Base-by-base conservation (phyloP, 2,888 invertebrate genomes). In the Agriopis aurantiaria region DNA sequence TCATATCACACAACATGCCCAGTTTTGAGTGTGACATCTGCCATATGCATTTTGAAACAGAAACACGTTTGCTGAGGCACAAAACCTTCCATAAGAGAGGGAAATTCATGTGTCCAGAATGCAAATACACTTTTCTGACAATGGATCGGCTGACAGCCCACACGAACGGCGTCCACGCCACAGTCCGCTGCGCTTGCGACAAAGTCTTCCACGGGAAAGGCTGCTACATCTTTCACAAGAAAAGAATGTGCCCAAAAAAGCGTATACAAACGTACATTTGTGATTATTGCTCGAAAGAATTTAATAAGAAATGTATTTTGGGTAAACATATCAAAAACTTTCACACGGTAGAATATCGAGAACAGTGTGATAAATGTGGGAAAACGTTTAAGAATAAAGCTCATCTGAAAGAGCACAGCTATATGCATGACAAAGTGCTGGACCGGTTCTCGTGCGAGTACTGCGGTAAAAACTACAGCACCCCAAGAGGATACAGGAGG, bases 311-410 rank as follows among this genome's bases (percentile, higher is more conserved):
- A 69, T 69, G 71, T 1, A 69, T 72, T 0, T 45, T 90, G 72
- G 53, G 43, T 68, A 0, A 88, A 88, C 72, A 88, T 88, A 55
- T 74, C 75, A 6, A 52, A 75, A 0, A 69, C 59, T 8, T 23
- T 0, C 90, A 90, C 64, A 65, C 78, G 0, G 63, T 73, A 3
- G 80, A 79, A 0, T 61, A 71, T 46, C 23, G 65, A 3, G 78
- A 77, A 6, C 85, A 86, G 23, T 90, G 90, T 40, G 84, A 88
- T 0, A 69, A 75, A 3, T 90, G 90, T 45, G 90, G 87, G 0
- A 90, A 89, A 48, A 77, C 75, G 9, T 86, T 86, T 12, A 67
- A 73, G 0, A 85, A 77, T 49, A 75, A 68, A 0, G 71, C 74
- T 0, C 82, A 83, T 73, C 80, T 90, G 48, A 14, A 65, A 0